Conservation (phyloP, 2,888 invertebrate genomes). For the Dynastes grantii region DNA sequence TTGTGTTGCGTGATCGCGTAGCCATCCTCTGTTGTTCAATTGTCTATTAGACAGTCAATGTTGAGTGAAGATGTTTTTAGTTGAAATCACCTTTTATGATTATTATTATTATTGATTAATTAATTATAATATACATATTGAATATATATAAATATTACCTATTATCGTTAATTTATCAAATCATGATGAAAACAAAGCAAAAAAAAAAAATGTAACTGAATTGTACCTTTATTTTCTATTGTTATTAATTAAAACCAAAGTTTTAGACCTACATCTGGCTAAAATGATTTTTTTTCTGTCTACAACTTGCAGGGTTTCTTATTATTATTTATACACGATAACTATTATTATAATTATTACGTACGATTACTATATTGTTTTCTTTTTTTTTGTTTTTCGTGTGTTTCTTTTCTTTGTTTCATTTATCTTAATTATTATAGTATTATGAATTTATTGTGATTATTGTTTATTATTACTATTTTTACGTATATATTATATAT, state of each 20-base stretch:
- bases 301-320: constrained; percentile 53
- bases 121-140: constrained; percentile 37
- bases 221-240: constrained; percentile 71
- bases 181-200: constrained; percentile 59
- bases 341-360: constrained; percentile 31
- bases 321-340: background rate
- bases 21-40: constrained; percentile 70
- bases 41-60: constrained; percentile 58
- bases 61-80: constrained; percentile 61
- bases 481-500: too few relatives aligned
- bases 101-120: constrained; percentile 53
- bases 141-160: constrained; percentile 54
- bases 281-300: constrained; percentile 58
- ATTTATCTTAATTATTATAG: constrained; percentile 22
- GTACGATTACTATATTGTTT: constrained; percentile 35
- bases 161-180: constrained; percentile 66
- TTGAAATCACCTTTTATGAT: constrained; percentile 63
- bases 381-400: constrained; percentile 20
- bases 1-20: constrained; percentile 68
- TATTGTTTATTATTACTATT: constrained; percentile 14
- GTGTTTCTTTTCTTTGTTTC: background rate
- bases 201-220: constrained; percentile 64
- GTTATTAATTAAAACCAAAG: constrained; percentile 70
- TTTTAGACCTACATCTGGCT: constrained; percentile 66
- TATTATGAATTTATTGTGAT: background rate